Base-by-base conservation (phyloP, 2,797 vertebrate genomes). In the Bovichtus diacanthus region DNA sequence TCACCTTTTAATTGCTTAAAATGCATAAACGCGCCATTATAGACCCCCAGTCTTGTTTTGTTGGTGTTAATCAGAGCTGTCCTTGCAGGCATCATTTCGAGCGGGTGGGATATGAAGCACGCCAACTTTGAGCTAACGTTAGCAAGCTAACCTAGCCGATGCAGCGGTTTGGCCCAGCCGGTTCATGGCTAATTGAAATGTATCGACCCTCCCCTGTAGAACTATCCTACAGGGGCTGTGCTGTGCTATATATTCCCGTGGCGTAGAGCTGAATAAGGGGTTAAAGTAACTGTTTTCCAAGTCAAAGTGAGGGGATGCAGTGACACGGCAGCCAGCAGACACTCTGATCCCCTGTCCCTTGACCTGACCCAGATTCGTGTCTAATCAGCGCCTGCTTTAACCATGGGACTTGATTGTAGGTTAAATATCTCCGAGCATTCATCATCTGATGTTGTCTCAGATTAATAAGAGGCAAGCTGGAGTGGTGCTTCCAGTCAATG, bases 331-430 rank as follows among this genome's bases (percentile, higher is more conserved):
- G 61, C 55, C 67, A 67, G 78, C 84, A 72, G 81, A 72, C 50
- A 69, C 83, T 70, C 83, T 89, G 84, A 90, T 81, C 84, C 78
- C 81, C 62, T 76, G 79, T 82, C 86, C 80, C 36, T 62, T 91
- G 90, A 93, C 90, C 93, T 93, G 90, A 93, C 93, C 92, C 88
- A 93, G 50, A 88, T 94, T 88, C 63, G 44, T 66, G 66, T 80
- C 67, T 79, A 80, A 80, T 81, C 71, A 78, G 74, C 54, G 78
- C 76, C 74, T 87, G 83, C 60, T 86, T 85, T 76, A 80, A 87
- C 76, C 78, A 70, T 85, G 81, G 70, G 67, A 78, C 83, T 62
- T 53, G 56, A 76, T 83, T 82, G 73, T 78, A 78, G 81, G 82
- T 83, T 85, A 76, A 80, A 90, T 76, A 58, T 82, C 74, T 71